Conservation (phyloP, 2,113 vertebrate species). For the Nipponia nippon region DNA sequence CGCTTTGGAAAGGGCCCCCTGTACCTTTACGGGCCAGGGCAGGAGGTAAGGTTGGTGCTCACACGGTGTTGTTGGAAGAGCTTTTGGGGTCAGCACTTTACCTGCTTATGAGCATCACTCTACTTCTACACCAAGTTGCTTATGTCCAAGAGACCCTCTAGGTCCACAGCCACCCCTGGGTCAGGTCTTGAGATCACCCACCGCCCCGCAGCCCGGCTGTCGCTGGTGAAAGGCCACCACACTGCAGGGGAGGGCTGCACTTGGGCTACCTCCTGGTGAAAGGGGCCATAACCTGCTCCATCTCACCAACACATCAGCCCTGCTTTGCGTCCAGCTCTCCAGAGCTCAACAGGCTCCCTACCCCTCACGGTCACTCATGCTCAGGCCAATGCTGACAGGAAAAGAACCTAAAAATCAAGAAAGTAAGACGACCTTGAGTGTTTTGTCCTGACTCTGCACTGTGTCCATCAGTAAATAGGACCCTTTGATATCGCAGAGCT, state of each 20-base stretch:
- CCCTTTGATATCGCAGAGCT: conserved; percentile 89
- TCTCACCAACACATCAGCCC: neutral
- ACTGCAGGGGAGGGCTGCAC: neutral
- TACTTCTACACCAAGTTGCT: neutral
- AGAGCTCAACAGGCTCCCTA: neutral
- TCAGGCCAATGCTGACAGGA: neutral
- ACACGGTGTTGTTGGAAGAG: neutral
- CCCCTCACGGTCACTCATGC: neutral
- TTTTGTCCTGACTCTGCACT: conserved; percentile 86
- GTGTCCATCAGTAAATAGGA: conserved; percentile 86
- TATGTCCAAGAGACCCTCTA: neutral
- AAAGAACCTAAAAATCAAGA: neutral
- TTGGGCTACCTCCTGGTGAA: neutral
- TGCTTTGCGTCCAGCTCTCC: neutral
- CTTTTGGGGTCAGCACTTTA: neutral
- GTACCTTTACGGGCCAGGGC: neutral
- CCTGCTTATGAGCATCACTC: neutral
- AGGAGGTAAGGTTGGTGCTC: neutral
- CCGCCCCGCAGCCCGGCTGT: neutral
- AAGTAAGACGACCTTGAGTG: conserved; percentile 80
- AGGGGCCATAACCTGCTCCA: neutral
- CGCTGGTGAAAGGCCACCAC: neutral
- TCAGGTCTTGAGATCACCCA: neutral
- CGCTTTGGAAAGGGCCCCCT: neutral
- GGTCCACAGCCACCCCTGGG: neutral